These are phyloP conservation scores for Merops nubicus DNA, from an alignment of 2,113 vertebrate genomes.

Conservation along the genomic window DNA sequence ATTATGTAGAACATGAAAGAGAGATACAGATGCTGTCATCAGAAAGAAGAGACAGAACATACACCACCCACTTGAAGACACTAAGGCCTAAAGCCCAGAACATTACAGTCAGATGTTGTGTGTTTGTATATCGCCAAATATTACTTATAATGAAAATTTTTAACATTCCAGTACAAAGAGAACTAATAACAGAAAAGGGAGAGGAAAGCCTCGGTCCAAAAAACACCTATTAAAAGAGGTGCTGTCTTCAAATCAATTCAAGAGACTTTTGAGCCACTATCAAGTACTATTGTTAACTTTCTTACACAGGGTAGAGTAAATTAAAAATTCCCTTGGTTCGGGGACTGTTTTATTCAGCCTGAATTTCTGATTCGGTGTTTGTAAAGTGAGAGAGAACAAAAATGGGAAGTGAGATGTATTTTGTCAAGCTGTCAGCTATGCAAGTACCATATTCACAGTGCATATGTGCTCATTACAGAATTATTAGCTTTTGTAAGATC, in stretches of 20 bases:
- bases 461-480: background rate
- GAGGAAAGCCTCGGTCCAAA: background rate
- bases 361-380: background rate
- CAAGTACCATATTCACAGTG: background rate
- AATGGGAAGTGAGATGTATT: background rate
- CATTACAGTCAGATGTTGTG: background rate
- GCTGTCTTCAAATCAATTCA: background rate
- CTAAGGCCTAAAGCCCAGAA: background rate
- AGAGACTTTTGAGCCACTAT: background rate
- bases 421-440: background rate
- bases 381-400: background rate
- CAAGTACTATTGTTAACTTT: background rate
- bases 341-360: background rate
- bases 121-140: background rate
- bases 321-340: background rate
- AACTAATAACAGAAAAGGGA: background rate
- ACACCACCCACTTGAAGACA: background rate
- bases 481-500: background rate
- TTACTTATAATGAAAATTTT: background rate
- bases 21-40: background rate
- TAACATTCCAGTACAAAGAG: background rate
- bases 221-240: accelerated
- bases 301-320: background rate
- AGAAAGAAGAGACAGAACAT: background rate
- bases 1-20: background rate